phyloP scores from a whole-genome alignment of 2,113 vertebrate genomes.

The Barbus barbus region DNA sequence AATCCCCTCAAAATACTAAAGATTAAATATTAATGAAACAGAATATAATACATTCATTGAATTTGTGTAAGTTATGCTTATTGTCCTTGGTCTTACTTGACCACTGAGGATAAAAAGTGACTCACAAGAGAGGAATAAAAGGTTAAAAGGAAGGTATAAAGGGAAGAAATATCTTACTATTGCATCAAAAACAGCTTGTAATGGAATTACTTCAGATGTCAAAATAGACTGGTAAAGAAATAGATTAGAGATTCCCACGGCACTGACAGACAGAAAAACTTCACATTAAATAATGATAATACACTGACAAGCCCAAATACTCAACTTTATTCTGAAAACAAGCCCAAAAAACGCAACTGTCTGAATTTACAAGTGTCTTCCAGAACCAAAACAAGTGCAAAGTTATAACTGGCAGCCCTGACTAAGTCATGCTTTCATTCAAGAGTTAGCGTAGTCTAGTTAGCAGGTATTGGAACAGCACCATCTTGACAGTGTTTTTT shows the following conservation, averaged over 20 bases:
- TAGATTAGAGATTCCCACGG: too few relatives aligned
- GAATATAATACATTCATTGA: neutral
- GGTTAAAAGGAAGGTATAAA: neutral
- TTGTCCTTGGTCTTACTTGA: too few relatives aligned
- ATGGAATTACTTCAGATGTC: neutral
- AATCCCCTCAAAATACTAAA: neutral
- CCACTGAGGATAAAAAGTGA: neutral
- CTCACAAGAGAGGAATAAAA: neutral
- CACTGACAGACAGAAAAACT: too few relatives aligned
- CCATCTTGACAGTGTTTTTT: neutral
- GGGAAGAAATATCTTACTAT: neutral
- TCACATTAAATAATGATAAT: too few relatives aligned
- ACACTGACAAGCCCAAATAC: too few relatives aligned
- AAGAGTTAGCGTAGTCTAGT: neutral
- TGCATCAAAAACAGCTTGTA: neutral
- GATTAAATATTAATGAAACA: neutral
- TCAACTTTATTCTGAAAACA: too few relatives aligned
- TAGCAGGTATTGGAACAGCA: neutral
- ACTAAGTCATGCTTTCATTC: neutral
- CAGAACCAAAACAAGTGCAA: neutral
- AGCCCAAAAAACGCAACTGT: neutral
- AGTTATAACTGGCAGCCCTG: neutral
- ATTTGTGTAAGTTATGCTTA: too few relatives aligned
- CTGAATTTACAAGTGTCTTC: neutral
- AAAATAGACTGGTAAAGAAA: too few relatives aligned